A percentile compares a stretch with the other conserved stretches of the same genome.
Evolutionary conservation across 2,888 invertebrate genomes (phyloP).

Genomic region (Drosophila robusta): DNA sequence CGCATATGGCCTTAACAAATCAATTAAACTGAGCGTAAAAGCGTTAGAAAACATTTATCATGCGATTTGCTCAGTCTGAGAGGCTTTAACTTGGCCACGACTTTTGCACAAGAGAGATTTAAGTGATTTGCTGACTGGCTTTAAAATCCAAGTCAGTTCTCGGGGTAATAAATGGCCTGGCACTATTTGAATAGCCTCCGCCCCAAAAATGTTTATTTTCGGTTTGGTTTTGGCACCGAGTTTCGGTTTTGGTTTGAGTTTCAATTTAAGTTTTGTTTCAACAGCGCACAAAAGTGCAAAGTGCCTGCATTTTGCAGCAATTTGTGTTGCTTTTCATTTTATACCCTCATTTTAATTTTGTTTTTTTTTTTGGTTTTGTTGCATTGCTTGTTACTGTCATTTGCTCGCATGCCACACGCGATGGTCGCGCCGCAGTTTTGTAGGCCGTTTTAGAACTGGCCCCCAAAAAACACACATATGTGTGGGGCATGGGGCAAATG

Average conservation of each 20-base stretch:
- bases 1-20: slow-evolving; percentile 28
- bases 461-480: neutral
- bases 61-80: slow-evolving; percentile 66
- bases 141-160: slow-evolving; percentile 66
- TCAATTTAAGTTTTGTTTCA: slow-evolving; percentile 76
- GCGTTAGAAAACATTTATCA: slow-evolving; percentile 72
- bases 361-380: slow-evolving; percentile 33
- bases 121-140: slow-evolving; percentile 79
- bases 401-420: slow-evolving; percentile 75
- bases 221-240: slow-evolving; percentile 25
- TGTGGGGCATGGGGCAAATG: neutral
- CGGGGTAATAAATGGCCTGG: slow-evolving; percentile 68
- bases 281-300: slow-evolving; percentile 67
- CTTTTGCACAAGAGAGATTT: slow-evolving; percentile 75
- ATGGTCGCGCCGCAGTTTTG: slow-evolving; percentile 51
- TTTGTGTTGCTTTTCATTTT: slow-evolving; percentile 39
- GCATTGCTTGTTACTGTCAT: slow-evolving; percentile 61
- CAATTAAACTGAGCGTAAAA: slow-evolving; percentile 29
- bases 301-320: slow-evolving; percentile 74
- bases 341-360: slow-evolving; percentile 6
- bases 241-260: slow-evolving; percentile 36
- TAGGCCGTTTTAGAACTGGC: slow-evolving; percentile 47
- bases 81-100: slow-evolving; percentile 76
- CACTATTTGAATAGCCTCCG: slow-evolving; percentile 69
- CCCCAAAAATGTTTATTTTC: slow-evolving; percentile 70